Evolutionary conservation across 2,888 invertebrate species (phyloP).

Genomic region (Campoplex capitator): DNA sequence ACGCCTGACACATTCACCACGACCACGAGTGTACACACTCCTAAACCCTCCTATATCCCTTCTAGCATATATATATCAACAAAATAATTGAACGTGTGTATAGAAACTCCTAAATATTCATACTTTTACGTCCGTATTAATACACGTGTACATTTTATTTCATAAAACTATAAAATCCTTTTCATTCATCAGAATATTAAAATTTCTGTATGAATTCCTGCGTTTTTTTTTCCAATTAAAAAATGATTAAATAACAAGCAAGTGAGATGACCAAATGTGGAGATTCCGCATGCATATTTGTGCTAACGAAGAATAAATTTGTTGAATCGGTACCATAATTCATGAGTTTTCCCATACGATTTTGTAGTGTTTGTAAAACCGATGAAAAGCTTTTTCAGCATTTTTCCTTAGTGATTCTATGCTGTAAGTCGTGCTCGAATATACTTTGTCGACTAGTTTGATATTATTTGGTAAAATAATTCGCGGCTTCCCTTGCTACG

Average conservation of each 20-base stretch:
- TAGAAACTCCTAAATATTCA: neutral
- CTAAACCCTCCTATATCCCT: conserved; percentile 25
- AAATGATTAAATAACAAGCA: neutral
- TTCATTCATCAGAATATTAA: too few relatives aligned
- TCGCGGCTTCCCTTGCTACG: conserved; percentile 36
- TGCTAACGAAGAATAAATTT: too few relatives aligned
- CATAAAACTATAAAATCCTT: too few relatives aligned
- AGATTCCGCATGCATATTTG: neutral
- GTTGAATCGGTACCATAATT: too few relatives aligned
- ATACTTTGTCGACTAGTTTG: conserved; percentile 65
- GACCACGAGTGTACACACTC: conserved; percentile 48
- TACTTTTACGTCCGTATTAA: neutral
- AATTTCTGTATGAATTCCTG: too few relatives aligned
- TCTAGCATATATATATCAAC: conserved; percentile 3
- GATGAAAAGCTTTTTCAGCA: conserved; percentile 18
- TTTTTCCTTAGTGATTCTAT: neutral
- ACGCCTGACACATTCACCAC: conserved; percentile 82
- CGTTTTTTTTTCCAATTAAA: too few relatives aligned
- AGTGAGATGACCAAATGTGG: neutral
- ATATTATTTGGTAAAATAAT: conserved; percentile 66
- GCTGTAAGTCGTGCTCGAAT: conserved; percentile 26
- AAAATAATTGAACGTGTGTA: neutral
- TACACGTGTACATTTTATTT: too few relatives aligned
- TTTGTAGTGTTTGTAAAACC: neutral
- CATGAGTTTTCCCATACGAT: too few relatives aligned